phyloP scores from a whole-genome alignment of 2,797 vertebrate genomes.

The Sebastes matsubarae region DNA sequence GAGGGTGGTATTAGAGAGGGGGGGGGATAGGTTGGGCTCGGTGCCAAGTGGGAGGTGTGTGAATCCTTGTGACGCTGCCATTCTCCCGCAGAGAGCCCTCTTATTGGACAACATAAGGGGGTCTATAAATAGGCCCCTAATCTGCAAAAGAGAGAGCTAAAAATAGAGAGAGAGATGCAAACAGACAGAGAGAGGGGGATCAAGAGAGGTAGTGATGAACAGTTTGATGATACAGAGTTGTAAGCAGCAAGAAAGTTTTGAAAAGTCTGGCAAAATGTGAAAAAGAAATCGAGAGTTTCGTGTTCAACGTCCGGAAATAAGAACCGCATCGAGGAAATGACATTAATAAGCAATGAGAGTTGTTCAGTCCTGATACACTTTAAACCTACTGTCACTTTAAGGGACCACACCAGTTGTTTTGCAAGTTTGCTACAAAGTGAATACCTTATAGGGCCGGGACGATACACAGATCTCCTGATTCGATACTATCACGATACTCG shows the following conservation, averaged over 20 bases:
- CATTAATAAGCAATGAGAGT: background rate
- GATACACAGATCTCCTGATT: no score
- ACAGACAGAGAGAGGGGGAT: slow-evolving; percentile 31
- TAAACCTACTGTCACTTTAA: background rate
- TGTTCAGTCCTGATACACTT: background rate
- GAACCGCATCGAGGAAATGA: background rate
- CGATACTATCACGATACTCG: no score
- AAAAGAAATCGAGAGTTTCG: background rate
- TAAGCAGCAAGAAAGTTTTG: slow-evolving; percentile 7
- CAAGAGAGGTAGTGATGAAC: slow-evolving; percentile 24
- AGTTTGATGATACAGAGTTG: slow-evolving; percentile 20
- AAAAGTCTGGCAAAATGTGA: background rate
- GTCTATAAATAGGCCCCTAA: slow-evolving; percentile 83
- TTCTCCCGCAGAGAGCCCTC: slow-evolving; percentile 62
- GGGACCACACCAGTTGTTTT: background rate
- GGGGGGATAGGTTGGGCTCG: slow-evolving; percentile 13
- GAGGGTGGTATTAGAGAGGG: slow-evolving; percentile 19
- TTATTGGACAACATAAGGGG: slow-evolving; percentile 74
- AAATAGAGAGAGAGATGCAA: slow-evolving; percentile 73
- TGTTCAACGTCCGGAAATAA: background rate
- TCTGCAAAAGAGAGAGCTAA: slow-evolving; percentile 78
- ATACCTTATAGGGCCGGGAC: background rate
- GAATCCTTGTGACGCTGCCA: slow-evolving; percentile 68
- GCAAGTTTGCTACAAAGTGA: background rate
- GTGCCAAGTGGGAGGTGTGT: slow-evolving; percentile 71